Percentiles rank a stretch among this genome's conserved stretches.
phyloP scores from a whole-genome alignment of 2,797 vertebrate species.

The Cichlasoma orientale region DNA sequence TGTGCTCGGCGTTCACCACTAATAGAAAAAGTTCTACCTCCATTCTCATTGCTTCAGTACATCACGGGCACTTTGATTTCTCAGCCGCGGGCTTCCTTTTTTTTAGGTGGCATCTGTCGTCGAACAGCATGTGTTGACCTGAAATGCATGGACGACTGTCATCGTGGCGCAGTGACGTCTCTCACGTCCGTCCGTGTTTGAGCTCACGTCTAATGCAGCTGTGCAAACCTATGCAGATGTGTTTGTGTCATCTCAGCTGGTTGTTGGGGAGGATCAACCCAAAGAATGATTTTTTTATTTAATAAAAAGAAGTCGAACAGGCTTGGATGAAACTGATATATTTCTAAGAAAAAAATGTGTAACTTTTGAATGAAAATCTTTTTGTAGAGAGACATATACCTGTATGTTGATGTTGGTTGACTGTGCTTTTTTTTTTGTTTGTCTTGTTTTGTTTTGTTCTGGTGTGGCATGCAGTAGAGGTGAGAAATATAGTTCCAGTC shows the following conservation, averaged over 20 bases:
- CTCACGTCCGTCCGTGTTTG: conserved; percentile 49
- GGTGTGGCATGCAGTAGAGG: conserved; percentile 9
- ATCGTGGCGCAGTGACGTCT: conserved; percentile 38
- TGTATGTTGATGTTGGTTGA: conserved; percentile 53
- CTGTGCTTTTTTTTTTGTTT: neutral
- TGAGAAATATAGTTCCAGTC: neutral
- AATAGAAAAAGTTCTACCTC: conserved; percentile 66
- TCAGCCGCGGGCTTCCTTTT: conserved; percentile 66
- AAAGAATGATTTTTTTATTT: conserved; percentile 78
- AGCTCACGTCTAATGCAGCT: conserved; percentile 55
- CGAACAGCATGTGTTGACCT: conserved; percentile 16
- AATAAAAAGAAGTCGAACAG: conserved; percentile 48
- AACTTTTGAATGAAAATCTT: conserved; percentile 75
- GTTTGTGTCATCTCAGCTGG: conserved; percentile 72
- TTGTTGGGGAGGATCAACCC: conserved; percentile 80
- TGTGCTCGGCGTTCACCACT: conserved; percentile 9
- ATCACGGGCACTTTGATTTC: conserved; percentile 67
- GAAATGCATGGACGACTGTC: conserved; percentile 25
- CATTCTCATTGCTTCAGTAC: conserved; percentile 66
- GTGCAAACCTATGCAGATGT: conserved; percentile 84
- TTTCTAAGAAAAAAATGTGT: conserved; percentile 80
- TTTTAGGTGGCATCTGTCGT: conserved; percentile 43
- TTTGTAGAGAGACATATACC: conserved; percentile 65
- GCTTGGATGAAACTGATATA: conserved; percentile 79
- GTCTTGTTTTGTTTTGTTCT: neutral